Base-by-base conservation (phyloP, 1,140 invertebrate genomes). In the Reticulitermes speratus region DNA sequence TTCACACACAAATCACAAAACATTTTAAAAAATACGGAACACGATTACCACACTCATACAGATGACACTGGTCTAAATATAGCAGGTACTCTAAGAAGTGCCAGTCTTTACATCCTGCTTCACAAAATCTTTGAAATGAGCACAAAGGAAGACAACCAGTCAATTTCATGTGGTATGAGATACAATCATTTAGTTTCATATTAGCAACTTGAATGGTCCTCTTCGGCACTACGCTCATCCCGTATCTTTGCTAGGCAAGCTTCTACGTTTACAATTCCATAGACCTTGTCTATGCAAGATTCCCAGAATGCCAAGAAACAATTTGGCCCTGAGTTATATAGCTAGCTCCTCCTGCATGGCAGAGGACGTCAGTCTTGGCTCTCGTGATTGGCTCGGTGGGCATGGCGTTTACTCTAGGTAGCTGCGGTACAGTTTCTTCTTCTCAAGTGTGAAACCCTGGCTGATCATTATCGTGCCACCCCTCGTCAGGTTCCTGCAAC, bases 341-440 rank as follows among this genome's bases (percentile, higher is more conserved):
- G 0, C 21, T 25, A 52, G 6, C 21, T 25, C 38, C 38, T 25
- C 38, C 23, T 23, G 8, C n/a, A 52, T 84, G 83, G 25, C 23
- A 45, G 45, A 38, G 30, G 75, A 19, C 8, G 25, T 85, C 85
- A 85, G 85, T 85, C 85, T 85, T 85, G 59, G n/a, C 75, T 85
- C 86, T 83, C 82, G 25, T 86, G 81, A 45, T 38, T 44, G 38
- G 82, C 44, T 82, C 23, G 30, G 75, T 25, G 75, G 44, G 8
- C 0, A 21, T 11, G 23, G 32, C 5, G 16, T 32, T 23, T 84
- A 86, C 86, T 93, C 91, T 88, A 93, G 92, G 89, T 93, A 95
- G 87, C 94, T 95, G 90, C 96, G 93, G 93, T 97, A 97, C 82
- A 97, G 92, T 91, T 97, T 97, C 91, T 96, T 97, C 92, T 97